Evolutionary conservation across 2,888 invertebrate species (phyloP).

Genomic region (Apamea epomidion): DNA sequence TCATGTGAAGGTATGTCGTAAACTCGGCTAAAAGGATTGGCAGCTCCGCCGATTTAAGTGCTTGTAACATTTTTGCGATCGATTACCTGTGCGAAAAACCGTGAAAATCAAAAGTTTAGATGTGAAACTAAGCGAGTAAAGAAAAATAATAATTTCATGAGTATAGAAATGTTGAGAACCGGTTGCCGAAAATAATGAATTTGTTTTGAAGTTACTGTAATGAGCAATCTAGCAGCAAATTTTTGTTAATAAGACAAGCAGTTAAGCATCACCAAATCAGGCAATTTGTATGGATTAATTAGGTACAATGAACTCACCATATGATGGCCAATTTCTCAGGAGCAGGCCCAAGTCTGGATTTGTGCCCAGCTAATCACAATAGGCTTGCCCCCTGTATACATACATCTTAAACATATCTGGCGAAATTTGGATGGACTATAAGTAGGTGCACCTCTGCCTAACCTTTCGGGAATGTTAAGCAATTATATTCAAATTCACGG

Average conservation of each 20-base stretch:
- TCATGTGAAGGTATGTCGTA: background rate
- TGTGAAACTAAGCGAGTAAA: background rate
- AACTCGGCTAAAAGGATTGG: background rate
- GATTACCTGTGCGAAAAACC: background rate
- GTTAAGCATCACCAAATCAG: background rate
- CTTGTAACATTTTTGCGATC: background rate
- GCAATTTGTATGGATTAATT: slow-evolving; percentile 1
- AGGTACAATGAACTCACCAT: background rate
- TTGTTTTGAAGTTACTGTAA: background rate
- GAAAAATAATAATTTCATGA: background rate
- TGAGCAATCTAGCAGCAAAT: background rate
- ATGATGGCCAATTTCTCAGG: no score
- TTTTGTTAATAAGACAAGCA: background rate
- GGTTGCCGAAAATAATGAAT: background rate
- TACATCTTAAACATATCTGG: no score
- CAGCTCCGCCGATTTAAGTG: background rate
- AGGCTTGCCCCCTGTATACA: no score
- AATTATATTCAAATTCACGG: no score
- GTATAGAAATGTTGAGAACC: background rate
- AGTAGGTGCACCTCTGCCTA: background rate
- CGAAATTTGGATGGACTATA: no score
- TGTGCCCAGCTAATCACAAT: no score
- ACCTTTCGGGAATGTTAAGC: background rate
- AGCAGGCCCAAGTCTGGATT: no score
- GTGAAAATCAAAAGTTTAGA: background rate